A percentile compares a stretch with the other conserved stretches of the same genome.
phyloP scores from a whole-genome alignment of 2,888 invertebrate species.

The Lasius platythorax region DNA sequence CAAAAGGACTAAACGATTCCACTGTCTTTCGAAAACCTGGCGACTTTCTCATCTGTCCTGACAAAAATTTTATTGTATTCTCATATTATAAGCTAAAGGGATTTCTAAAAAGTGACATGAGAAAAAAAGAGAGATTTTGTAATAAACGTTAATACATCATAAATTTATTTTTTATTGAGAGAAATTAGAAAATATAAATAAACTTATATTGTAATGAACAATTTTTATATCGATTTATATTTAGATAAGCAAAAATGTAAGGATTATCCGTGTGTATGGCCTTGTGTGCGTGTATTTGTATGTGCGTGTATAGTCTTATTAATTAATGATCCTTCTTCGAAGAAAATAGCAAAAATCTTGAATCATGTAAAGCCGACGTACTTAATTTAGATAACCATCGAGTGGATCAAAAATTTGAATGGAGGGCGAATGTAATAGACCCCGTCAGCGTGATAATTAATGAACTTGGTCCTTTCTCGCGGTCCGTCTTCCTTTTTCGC shows the following conservation, averaged over 20 bases:
- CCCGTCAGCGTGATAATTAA: conserved; percentile 80
- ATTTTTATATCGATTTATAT: conserved; percentile 8
- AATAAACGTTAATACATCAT: neutral
- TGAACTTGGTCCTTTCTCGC: conserved; percentile 68
- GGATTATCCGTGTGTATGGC: neutral
- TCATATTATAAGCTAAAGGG: neutral
- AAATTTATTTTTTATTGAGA: neutral
- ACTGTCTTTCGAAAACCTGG: neutral
- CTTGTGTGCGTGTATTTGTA: neutral
- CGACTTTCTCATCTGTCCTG: neutral
- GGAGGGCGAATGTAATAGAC: conserved; percentile 74
- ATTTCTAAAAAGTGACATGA: neutral
- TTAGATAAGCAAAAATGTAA: neutral
- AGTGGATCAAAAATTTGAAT: conserved; percentile 76
- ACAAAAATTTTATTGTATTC: neutral
- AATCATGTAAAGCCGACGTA: conserved; percentile 61
- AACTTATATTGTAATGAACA: neutral
- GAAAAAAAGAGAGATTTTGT: neutral
- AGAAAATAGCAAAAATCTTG: conserved; percentile 57
- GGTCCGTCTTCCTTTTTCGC: conserved; percentile 56
- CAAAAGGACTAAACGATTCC: neutral
- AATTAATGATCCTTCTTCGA: conserved; percentile 69
- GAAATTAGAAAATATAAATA: neutral
- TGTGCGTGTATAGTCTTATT: neutral
- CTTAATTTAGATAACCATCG: conserved; percentile 81